Percentiles rank a stretch among this genome's conserved stretches.
Evolutionary conservation across 2,797 vertebrate species (phyloP).

Genomic region (Ateles fusciceps): DNA sequence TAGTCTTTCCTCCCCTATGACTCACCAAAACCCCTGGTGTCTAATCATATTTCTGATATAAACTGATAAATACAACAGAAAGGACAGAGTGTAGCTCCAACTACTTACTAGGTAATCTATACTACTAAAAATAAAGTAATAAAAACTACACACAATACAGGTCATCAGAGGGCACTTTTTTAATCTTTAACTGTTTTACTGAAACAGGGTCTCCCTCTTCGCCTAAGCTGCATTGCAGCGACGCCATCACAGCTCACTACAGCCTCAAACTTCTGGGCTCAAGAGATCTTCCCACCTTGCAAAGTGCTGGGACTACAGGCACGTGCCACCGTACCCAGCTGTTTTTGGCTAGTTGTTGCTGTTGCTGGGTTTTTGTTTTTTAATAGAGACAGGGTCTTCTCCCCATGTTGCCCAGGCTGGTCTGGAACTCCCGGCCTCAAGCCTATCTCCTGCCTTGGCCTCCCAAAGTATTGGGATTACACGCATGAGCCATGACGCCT

Average conservation of each 20-base stretch:
- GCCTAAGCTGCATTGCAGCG: not conserved
- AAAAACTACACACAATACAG: no score
- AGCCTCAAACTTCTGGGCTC: not conserved
- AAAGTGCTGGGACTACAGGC: not conserved
- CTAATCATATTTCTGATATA: not conserved
- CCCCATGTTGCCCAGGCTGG: not conserved
- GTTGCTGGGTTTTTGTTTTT: not conserved
- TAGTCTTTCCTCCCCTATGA: not conserved
- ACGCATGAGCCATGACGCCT: not conserved
- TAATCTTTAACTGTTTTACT: not conserved
- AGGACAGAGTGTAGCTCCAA: not conserved
- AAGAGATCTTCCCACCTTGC: not conserved
- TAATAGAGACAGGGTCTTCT: not conserved
- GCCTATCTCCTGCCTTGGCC: not conserved
- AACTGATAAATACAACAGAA: not conserved
- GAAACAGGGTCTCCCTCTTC: not conserved
- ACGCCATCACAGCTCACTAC: not conserved
- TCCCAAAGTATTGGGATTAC: not conserved
- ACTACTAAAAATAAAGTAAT: not conserved
- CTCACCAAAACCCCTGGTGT: not conserved
- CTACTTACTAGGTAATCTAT: not conserved
- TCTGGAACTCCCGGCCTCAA: not conserved
- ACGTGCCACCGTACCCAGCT: not conserved
- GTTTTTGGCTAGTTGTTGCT: not conserved
- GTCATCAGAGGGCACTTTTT: not conserved